A percentile compares a stretch with the other conserved stretches of the same genome.
Conservation (phyloP, 2,113 vertebrate species). For the Chaetodon trifascialis region DNA sequence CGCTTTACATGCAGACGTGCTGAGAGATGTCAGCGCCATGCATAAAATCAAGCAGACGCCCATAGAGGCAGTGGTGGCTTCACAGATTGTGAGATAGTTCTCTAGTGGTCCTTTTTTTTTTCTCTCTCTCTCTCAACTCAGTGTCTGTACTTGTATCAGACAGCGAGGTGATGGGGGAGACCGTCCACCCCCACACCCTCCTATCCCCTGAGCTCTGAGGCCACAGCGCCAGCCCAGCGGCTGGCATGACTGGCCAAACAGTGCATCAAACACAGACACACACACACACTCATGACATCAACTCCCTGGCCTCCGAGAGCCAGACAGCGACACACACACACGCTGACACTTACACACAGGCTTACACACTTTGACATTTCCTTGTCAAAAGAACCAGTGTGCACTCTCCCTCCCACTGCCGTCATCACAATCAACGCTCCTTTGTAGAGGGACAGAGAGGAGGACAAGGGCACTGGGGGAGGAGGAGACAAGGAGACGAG, state of each 20-base stretch:
- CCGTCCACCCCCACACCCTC: slow-evolving; percentile 66
- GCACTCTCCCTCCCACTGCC: slow-evolving; percentile 76
- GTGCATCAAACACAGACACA: slow-evolving; percentile 61
- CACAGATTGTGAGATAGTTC: slow-evolving; percentile 62
- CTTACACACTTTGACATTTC: slow-evolving; percentile 84
- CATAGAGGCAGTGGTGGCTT: slow-evolving; percentile 61
- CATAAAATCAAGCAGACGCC: slow-evolving; percentile 67
- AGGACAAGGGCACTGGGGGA: slow-evolving; percentile 71
- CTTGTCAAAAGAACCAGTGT: slow-evolving; percentile 84
- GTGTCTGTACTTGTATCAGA: slow-evolving; percentile 50
- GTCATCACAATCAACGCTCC: slow-evolving; percentile 82
- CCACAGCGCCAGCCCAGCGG: slow-evolving; percentile 58
- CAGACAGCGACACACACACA: slow-evolving; percentile 58
- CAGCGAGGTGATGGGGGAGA: slow-evolving; percentile 60
- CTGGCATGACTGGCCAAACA: slow-evolving; percentile 71
- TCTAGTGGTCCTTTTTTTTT: slow-evolving; percentile 18
- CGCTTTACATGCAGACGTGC: slow-evolving; percentile 38
- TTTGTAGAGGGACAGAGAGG: slow-evolving; percentile 77
- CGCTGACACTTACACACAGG: slow-evolving; percentile 65
- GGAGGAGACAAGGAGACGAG: slow-evolving; percentile 50
- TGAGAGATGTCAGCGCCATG: slow-evolving; percentile 64
- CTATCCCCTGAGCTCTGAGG: slow-evolving; percentile 63
- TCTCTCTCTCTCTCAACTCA: background rate
- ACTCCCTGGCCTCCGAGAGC: slow-evolving; percentile 69
- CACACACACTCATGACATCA: slow-evolving; percentile 70